Evolutionary conservation across 2,888 invertebrate species (phyloP).

Genomic region (Byasa hedistus): DNA sequence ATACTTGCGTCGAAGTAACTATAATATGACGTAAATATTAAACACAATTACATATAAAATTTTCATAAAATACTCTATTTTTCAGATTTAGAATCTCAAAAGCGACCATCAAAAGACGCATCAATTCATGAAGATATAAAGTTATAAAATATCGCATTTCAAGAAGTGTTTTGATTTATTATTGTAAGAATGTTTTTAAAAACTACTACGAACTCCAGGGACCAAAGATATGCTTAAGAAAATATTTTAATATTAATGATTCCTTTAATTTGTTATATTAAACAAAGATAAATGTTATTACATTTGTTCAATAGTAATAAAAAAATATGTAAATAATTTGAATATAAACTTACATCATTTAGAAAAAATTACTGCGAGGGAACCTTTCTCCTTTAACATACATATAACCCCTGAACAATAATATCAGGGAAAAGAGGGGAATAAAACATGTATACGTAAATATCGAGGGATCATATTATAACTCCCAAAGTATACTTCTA

Average conservation of each 20-base stretch:
- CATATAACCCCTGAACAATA: too few relatives aligned
- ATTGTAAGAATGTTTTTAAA: background rate
- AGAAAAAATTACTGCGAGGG: too few relatives aligned
- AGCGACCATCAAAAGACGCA: constrained; percentile 9
- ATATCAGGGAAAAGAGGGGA: too few relatives aligned
- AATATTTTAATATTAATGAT: background rate
- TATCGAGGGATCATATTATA: too few relatives aligned
- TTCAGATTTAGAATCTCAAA: constrained; percentile 24
- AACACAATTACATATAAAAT: too few relatives aligned
- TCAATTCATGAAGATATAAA: constrained; percentile 14
- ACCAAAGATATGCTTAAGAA: constrained; percentile 2
- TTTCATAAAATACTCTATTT: background rate
- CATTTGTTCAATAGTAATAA: background rate
- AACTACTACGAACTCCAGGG: background rate
- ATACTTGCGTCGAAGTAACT: too few relatives aligned
- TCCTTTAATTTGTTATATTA: background rate
- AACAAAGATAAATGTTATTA: background rate
- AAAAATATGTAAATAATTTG: too few relatives aligned
- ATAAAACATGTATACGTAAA: too few relatives aligned
- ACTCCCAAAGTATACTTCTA: too few relatives aligned
- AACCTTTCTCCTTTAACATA: too few relatives aligned
- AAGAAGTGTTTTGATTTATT: background rate
- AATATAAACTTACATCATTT: too few relatives aligned
- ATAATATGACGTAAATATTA: too few relatives aligned
- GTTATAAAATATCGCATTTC: constrained; percentile 1